Base-by-base conservation (phyloP, 2,797 vertebrate species). In the Rhinatrema bivittatum region DNA sequence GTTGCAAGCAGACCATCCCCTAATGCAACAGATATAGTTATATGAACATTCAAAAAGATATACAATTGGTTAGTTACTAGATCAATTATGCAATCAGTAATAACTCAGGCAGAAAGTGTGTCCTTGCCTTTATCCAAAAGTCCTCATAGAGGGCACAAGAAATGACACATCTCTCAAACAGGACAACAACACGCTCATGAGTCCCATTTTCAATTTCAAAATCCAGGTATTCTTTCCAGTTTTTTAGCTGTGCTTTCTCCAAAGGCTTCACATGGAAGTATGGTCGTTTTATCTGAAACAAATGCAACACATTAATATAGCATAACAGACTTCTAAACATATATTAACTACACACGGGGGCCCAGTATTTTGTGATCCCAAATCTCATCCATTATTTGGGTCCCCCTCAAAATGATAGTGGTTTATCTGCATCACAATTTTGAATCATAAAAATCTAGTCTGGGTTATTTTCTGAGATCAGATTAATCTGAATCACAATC, bases 21-120 rank as follows among this genome's bases (percentile, higher is more conserved):
- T 98, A 98, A 98, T 97, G 91, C 94, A 97, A 98, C 93, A 98
- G 88, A 98, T 98, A 98, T 92, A 98, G 95, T 97, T 93, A 97
- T 86, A 97, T 97, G 77, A 84, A 86, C 93, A 97, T 96, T 97
- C 93, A 93, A 91, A 82, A 89, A 97, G 89, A 93, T 88, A 88
- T 87, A 91, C 90, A 91, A 88, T 87, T 88, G 90, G 91, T 88
- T 92, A 90, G 89, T 90, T 86, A 91, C 87, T 85, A 87, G 86
- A 80, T 93, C 87, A 89, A 89, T 82, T 88, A 82, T 81, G 72
- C 77, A 74, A 75, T 76, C 11, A 55, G 65, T 45, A 72, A 75
- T 81, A 81, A 48, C 23, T 17, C 46, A 30, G 60, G 30, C 53
- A 39, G 29, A 29, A 57, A 62, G 48, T 25, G 32, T 62, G 44